Conservation (phyloP, 2,797 vertebrate species). For the Acanthis flammea region DNA sequence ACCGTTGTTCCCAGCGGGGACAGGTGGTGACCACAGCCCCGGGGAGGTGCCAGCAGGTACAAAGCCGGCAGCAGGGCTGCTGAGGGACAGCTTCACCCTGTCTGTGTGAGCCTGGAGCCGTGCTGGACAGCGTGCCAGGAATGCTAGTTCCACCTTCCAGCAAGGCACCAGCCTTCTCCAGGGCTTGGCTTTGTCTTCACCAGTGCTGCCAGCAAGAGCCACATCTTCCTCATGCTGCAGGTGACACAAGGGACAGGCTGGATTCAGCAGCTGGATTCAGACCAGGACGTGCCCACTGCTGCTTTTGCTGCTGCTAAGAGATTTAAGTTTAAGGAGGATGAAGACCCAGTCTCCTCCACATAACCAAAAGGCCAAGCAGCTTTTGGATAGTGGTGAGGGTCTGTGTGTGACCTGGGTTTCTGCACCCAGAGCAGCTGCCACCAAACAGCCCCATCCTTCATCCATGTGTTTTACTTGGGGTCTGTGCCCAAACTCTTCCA, state of each 20-base stretch:
- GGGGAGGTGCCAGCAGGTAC: not conserved
- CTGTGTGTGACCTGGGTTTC: not conserved
- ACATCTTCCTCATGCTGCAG: not conserved
- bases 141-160: fast-evolving
- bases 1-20: fast-evolving
- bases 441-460: not conserved
- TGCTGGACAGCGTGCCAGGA: fast-evolving
- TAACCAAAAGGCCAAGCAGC: not conserved
- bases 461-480: fast-evolving
- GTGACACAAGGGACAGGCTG: not conserved
- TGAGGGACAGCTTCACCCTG: not conserved
- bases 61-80: not conserved
- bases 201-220: not conserved
- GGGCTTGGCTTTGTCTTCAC: not conserved
- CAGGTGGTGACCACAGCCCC: not conserved
- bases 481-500: not conserved
- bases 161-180: not conserved
- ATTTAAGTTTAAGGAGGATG: not conserved
- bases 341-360: not conserved
- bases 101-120: not conserved
- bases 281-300: fast-evolving
- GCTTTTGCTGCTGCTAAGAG: not conserved
- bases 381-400: not conserved
- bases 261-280: not conserved
- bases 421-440: not conserved